Conservation (phyloP, 2,113 vertebrate species). For the Cyphomyrus discorhynchus region DNA sequence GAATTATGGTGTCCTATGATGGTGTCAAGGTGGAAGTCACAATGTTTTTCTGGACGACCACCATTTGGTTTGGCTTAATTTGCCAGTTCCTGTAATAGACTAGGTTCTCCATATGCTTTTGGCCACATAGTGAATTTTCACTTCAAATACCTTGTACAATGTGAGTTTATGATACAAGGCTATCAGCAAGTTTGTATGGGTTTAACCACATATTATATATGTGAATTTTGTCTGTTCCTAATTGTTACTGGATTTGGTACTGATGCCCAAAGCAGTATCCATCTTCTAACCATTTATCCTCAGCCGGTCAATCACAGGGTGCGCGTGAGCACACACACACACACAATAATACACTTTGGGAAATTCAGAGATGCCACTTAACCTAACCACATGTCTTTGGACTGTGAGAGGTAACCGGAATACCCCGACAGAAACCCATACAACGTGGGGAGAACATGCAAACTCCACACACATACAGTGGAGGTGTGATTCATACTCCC, state of each 20-base stretch:
- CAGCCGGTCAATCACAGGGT: neutral
- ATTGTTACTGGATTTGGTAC: neutral
- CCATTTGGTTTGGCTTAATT: neutral
- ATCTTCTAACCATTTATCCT: neutral
- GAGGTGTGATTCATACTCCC: neutral
- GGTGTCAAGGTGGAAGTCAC: neutral
- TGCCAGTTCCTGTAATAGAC: neutral
- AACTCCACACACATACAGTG: too few species aligned
- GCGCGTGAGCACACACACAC: too few species aligned
- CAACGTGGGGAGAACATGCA: too few species aligned
- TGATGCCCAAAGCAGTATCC: neutral
- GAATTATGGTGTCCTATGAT: neutral
- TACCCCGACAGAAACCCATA: too few species aligned
- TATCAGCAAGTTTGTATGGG: neutral
- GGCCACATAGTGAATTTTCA: neutral
- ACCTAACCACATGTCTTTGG: neutral
- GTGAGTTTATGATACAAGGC: neutral
- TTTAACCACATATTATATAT: neutral
- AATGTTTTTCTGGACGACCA: neutral
- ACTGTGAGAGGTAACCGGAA: too few species aligned
- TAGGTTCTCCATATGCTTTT: neutral
- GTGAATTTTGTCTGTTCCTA: neutral
- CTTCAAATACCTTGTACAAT: neutral
- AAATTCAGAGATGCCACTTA: neutral
- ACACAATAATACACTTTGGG: neutral